Percentiles rank a stretch among this genome's conserved stretches.
These are phyloP conservation scores for Champsocephalus gunnari DNA, from an alignment of 2,797 vertebrate species.

Conservation along the genomic window DNA sequence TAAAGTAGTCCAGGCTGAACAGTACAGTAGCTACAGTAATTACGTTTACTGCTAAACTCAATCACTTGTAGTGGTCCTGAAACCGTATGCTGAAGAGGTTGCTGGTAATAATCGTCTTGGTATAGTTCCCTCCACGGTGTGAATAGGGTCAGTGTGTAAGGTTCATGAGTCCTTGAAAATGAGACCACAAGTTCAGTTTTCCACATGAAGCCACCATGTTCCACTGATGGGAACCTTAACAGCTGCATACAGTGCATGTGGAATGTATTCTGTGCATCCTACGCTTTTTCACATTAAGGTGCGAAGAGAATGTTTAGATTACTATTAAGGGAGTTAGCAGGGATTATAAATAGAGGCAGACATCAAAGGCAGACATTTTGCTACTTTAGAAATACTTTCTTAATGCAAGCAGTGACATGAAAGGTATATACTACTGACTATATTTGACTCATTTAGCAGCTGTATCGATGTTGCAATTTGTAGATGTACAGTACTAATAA, in stretches of 20 bases:
- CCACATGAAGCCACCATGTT: constrained; percentile 39
- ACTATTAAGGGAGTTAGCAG: not conserved
- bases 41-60: not conserved
- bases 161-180: constrained; percentile 15
- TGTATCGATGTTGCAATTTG: not conserved
- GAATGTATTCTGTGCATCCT: constrained; percentile 5
- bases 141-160: constrained; percentile 19
- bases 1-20: not conserved
- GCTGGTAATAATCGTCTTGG: not conserved
- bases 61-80: not conserved
- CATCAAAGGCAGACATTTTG: not conserved
- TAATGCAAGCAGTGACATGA: not conserved
- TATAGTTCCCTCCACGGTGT: not conserved
- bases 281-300: not conserved
- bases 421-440: not conserved
- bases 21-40: not conserved
- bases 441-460: not conserved
- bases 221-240: constrained; percentile 10
- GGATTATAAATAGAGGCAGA: not conserved
- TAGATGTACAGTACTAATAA: not conserved
- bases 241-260: not conserved
- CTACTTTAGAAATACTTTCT: not conserved
- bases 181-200: constrained; percentile 35
- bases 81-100: not conserved
- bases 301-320: not conserved